Evolutionary conservation across 2,888 invertebrate genomes (phyloP).

Genomic region (Drosophila peninsularis): DNA sequence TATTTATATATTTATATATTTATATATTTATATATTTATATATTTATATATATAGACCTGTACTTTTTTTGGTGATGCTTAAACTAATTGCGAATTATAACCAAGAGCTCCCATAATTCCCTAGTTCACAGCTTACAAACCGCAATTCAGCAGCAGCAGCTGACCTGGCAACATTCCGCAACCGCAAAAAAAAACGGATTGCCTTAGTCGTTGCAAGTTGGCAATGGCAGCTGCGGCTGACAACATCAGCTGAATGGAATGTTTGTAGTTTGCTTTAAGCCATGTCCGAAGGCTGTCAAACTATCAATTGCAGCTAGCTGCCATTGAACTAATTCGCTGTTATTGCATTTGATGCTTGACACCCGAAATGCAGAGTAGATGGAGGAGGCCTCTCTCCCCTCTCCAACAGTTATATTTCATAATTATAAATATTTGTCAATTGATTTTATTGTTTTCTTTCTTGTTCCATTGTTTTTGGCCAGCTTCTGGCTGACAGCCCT

Average conservation of each 20-base stretch:
- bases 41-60: too few species aligned
- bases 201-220: neutral
- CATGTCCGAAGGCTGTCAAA: neutral
- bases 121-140: neutral
- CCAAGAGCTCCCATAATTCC: neutral
- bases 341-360: neutral
- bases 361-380: neutral
- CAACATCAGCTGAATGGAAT: neutral
- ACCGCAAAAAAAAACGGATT: neutral
- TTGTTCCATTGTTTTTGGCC: slow-evolving; percentile 12
- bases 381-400: neutral
- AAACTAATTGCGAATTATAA: neutral
- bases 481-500: slow-evolving; percentile 24
- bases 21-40: too few species aligned
- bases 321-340: neutral
- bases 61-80: neutral
- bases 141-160: neutral
- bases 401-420: slow-evolving; percentile 17
- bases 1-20: too few species aligned
- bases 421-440: slow-evolving; percentile 32
- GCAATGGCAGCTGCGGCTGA: slow-evolving; percentile 8
- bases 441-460: slow-evolving; percentile 1
- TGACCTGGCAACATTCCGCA: neutral
- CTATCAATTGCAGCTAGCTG: neutral
- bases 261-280: neutral